phyloP scores from a whole-genome alignment of 2,888 invertebrate species.

The Chirona hameri region DNA sequence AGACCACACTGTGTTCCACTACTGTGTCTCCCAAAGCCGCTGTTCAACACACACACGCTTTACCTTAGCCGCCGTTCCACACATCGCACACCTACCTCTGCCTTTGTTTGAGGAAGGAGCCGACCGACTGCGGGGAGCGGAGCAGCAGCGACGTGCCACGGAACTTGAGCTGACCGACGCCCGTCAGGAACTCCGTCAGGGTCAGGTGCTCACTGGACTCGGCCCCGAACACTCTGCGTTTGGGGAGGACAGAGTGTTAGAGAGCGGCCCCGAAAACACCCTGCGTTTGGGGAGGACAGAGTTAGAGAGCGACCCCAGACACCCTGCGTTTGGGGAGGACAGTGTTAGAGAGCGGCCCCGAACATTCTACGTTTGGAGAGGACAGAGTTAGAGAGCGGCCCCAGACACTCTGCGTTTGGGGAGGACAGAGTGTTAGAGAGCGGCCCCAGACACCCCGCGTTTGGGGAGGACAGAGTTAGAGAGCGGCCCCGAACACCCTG shows the following conservation, averaged over 20 bases:
- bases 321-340: constrained; percentile 46
- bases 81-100: neutral
- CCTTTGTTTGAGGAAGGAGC: constrained; percentile 42
- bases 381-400: too few species aligned
- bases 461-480: too few species aligned
- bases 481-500: too few species aligned
- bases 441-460: too few species aligned
- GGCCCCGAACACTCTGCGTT: constrained; percentile 47
- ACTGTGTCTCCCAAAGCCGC: too few species aligned
- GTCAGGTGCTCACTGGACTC: constrained; percentile 42
- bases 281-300: constrained; percentile 44
- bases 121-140: constrained; percentile 54
- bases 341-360: too few species aligned
- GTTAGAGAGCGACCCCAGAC: constrained; percentile 45
- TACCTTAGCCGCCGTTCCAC: too few species aligned
- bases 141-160: constrained; percentile 64
- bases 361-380: too few species aligned
- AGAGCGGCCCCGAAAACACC: constrained; percentile 46
- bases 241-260: constrained; percentile 45
- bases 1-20: too few species aligned
- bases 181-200: constrained; percentile 57
- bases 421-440: too few species aligned
- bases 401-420: too few species aligned
- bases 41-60: too few species aligned
- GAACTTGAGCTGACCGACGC: constrained; percentile 61